A percentile compares a stretch with the other conserved stretches of the same genome.
Conservation (phyloP, 1,140 invertebrate genomes). For the Probaryconus sp. region DNA sequence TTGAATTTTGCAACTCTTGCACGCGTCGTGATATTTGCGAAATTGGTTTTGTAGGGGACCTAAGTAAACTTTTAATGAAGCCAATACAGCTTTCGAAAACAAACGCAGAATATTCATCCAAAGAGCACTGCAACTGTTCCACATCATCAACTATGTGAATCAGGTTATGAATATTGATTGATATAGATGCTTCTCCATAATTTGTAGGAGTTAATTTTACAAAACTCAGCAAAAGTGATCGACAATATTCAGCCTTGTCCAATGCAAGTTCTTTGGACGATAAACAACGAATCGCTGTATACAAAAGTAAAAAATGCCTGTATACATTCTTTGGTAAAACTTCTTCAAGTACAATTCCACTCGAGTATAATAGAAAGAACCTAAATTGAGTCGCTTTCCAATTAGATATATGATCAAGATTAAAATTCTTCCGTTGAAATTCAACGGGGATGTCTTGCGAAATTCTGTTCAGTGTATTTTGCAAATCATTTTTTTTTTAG, state of each 20-base stretch:
- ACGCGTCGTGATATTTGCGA: no score
- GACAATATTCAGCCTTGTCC: neutral
- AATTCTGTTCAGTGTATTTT: slow-evolving; percentile 1
- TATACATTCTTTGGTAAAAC: slow-evolving; percentile 27
- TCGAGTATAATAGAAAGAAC: slow-evolving; percentile 37
- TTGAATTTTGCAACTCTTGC: no score
- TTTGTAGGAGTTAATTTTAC: slow-evolving; percentile 9
- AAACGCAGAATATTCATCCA: no score
- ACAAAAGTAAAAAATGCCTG: slow-evolving; percentile 40
- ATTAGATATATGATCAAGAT: slow-evolving; percentile 4
- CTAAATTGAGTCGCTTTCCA: slow-evolving; percentile 43
- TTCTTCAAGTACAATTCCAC: slow-evolving; percentile 39
- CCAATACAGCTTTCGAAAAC: no score
- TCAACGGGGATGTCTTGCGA: slow-evolving; percentile 32
- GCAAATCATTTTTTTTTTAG: neutral
- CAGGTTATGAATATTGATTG: slow-evolving; percentile 15
- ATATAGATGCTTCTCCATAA: slow-evolving; percentile 19
- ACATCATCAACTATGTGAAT: no score
- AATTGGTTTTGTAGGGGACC: no score
- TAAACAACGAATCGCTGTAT: slow-evolving; percentile 28
- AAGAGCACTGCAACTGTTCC: no score
- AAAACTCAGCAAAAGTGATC: slow-evolving; percentile 7
- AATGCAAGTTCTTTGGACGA: slow-evolving; percentile 20
- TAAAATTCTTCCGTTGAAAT: slow-evolving; percentile 44
- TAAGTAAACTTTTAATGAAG: no score